Conservation (phyloP, 2,113 vertebrate species). For the Rutilus rutilus region DNA sequence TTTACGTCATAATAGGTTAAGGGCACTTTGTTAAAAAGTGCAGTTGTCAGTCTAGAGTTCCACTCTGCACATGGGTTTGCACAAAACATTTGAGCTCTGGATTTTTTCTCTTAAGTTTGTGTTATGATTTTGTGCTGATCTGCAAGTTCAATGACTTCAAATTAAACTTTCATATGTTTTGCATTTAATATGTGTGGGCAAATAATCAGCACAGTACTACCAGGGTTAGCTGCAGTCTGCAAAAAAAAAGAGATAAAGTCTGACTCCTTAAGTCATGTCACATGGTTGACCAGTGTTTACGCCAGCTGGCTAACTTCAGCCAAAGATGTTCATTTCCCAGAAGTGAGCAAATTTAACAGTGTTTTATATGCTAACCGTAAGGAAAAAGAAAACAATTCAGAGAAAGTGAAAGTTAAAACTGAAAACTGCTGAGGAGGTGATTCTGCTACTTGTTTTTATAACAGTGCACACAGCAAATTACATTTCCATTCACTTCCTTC, state of each 20-base stretch:
- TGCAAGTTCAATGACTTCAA: background rate
- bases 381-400: constrained; percentile 3
- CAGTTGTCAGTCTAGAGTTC: background rate
- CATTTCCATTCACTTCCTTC: background rate
- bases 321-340: constrained; percentile 14
- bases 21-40: background rate
- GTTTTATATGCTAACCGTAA: background rate
- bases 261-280: background rate
- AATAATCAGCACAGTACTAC: background rate
- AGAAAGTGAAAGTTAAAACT: background rate
- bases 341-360: constrained; percentile 17
- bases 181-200: background rate
- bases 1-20: constrained; percentile 21
- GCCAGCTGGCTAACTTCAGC: constrained; percentile 1
- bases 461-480: background rate
- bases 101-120: constrained; percentile 1
- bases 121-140: background rate
- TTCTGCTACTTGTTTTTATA: background rate
- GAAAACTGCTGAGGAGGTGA: constrained; percentile 1
- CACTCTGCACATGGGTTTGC: background rate
- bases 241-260: background rate
- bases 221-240: background rate
- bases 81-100: background rate
- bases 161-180: background rate
- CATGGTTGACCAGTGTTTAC: background rate